Evolutionary conservation across 1,140 invertebrate genomes (phyloP), one percentile per base, ranked within the genome.

Genomic region (Stegodyphus mimosarum): DNA sequence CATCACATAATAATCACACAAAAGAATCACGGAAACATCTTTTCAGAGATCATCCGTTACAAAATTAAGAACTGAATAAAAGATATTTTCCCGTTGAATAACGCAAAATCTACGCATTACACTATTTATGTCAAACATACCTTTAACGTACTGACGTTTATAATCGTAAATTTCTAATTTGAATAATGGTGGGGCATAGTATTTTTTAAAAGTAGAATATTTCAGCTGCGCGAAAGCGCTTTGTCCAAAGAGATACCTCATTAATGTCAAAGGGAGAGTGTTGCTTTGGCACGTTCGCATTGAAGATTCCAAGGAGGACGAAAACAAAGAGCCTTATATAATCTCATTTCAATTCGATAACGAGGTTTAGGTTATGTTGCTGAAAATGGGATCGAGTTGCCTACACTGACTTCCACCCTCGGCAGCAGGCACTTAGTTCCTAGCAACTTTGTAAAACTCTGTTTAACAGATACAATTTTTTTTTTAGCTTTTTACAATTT

Each of bases 401-500:
- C 83, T 85, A 85, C 83, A 85, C 83, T 85, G 73, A 85, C 83
- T 63, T 85, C 73, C 83, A 77, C 83, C 81, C 73, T 85, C 83
- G 75, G 83, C 69, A 85, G 83, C 83, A 85, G 83, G 83, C 83
- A 85, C 83, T 85, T 85, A 78, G 83, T 85, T 85, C 83, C 83
- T 85, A 85, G 83, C 83, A 85, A 85, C 83, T 85, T 85, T 85
- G 83, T 85, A 85, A 85, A 85, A 85, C 83, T 85, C 83, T 85
- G 83, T 85, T 85, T 85, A 85, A 85, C 83, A 85, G 83, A 85
- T 85, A 85, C 83, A 85, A 85, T 85, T 85, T 85, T 67, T 83
- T 83, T 84, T 85, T 85, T 78, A 85, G 83, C 83, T 85, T 85
- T 85, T 85, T 85, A 85, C 83, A 85, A 85, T 85, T 83, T 85